Percentiles rank a stretch among this genome's conserved stretches.
These are phyloP conservation scores for Acronicta aceris DNA, from an alignment of 2,888 invertebrate species.

Conservation along the genomic window DNA sequence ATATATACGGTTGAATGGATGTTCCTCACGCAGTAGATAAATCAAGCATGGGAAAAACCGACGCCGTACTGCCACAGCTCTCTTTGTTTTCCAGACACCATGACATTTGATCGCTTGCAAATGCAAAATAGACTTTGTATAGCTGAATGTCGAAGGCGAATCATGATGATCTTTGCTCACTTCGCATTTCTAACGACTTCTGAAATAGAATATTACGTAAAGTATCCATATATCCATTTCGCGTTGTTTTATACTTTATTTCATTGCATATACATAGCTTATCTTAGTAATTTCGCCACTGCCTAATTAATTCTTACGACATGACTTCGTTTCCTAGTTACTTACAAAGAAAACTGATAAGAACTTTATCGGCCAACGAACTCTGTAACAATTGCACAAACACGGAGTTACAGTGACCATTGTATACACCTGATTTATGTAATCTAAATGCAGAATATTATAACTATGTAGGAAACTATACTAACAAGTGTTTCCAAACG, in stretches of 20 bases:
- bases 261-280: conserved; percentile 23
- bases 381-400: conserved; percentile 74
- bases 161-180: conserved; percentile 48
- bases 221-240: not conserved
- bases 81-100: conserved; percentile 63
- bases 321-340: conserved; percentile 68
- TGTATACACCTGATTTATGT: conserved; percentile 54
- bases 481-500: too few relatives aligned
- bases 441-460: conserved; percentile 25
- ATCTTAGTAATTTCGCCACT: conserved; percentile 62
- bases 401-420: conserved; percentile 51
- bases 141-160: conserved; percentile 46
- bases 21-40: conserved; percentile 68
- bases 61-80: conserved; percentile 56
- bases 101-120: conserved; percentile 70
- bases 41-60: conserved; percentile 74
- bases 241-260: conserved; percentile 11
- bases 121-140: conserved; percentile 54
- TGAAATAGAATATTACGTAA: not conserved
- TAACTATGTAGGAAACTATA: too few relatives aligned
- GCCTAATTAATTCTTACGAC: conserved; percentile 75
- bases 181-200: conserved; percentile 29
- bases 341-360: conserved; percentile 82
- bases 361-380: conserved; percentile 81
- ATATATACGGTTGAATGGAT: conserved; percentile 67